phyloP scores from a whole-genome alignment of 2,113 vertebrate species.

The Paedocypris sp. region DNA sequence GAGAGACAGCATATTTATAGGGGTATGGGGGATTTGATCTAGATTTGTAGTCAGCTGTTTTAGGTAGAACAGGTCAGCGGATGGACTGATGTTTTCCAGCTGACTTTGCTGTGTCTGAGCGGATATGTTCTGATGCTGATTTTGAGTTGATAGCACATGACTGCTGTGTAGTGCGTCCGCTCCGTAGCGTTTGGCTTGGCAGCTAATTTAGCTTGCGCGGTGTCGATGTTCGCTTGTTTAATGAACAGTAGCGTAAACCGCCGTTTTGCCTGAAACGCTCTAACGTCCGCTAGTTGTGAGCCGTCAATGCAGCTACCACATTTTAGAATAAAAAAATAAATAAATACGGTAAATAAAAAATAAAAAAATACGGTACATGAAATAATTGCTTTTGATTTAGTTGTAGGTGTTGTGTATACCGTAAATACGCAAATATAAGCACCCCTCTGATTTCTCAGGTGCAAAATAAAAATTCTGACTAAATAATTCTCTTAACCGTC shows the following conservation, averaged over 20 bases:
- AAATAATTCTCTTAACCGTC: no score
- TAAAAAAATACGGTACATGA: no score
- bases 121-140: neutral
- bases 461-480: no score
- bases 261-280: neutral
- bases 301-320: neutral
- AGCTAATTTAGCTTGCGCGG: slow-evolving; percentile 11
- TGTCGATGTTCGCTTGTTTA: slow-evolving; percentile 8
- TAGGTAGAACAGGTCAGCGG: slow-evolving; percentile 4
- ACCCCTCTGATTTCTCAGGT: no score
- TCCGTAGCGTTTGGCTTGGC: neutral
- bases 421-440: no score
- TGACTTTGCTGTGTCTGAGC: neutral
- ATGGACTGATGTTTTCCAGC: neutral
- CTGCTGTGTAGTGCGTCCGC: neutral
- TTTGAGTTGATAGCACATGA: slow-evolving; percentile 2
- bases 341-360: no score
- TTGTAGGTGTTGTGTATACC: no score
- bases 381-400: no score
- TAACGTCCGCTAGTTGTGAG: slow-evolving; percentile 4
- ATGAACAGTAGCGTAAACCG: slow-evolving; percentile 16
- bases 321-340: no score
- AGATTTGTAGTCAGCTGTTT: neutral
- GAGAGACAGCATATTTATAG: neutral
- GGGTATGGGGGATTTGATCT: neutral